Base-by-base conservation (phyloP, 1,140 invertebrate genomes). In the Drosophila tsacasi region DNA sequence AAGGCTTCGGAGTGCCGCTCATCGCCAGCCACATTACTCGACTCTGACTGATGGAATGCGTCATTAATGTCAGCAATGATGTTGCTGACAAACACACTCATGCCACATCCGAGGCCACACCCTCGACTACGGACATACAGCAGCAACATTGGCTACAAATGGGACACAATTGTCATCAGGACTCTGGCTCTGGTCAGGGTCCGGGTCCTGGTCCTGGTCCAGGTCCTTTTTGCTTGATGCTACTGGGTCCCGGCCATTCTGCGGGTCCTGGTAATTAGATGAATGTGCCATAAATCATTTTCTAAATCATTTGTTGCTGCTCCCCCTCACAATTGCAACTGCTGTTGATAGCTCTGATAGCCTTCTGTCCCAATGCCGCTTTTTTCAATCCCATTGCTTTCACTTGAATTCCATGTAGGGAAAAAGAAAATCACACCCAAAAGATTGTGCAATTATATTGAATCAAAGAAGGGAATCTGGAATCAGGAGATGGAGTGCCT, bases 211-310 rank as follows among this genome's bases (percentile, higher is more conserved):
- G 80, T 17, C 32, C 83, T n/a, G 49, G 17, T 55, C 57, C 73
- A 75, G 74, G 84, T 40, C 35, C 84, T 89, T 87, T 89, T 81
- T 87, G 80, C 76, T 73, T 39, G 64, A 13, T 19, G 40, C 49
- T 71, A n/a, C 49, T 67, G 58, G 30, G 27, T 42, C 54, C 63
- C 65, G 60, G 59, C 57, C 80, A 78, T 64, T 65, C 72, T 83
- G 83, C 84, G 84, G 80, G 72, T 67, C 82, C 84, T 83, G 84
- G 84, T 87, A 87, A 87, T 87, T 87, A 87, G 84, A 87, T 89
- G 84, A 89, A 89, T 87, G 84, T 78, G 84, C 84, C 84, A 87
- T 87, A 87, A 87, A 87, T 87, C 83, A 87, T 89, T 87, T 89
- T 89, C 83, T 81, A 87, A 89, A 89, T 87, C 84, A 89, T 87